These are phyloP conservation scores for Crepidodera aurea DNA, from an alignment of 2,888 invertebrate species.

Conservation along the genomic window DNA sequence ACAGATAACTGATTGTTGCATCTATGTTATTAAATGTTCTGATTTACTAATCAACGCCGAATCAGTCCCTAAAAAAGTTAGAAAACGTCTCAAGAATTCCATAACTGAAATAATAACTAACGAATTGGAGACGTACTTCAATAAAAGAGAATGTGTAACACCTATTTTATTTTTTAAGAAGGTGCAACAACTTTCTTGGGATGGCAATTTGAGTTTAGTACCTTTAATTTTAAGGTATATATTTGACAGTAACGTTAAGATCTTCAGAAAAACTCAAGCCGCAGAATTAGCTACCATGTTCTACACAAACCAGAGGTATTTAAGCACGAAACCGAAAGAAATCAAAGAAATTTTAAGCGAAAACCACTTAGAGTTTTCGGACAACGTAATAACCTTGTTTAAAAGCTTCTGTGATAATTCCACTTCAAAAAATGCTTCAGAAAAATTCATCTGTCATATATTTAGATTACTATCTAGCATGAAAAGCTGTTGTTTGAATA, in stretches of 20 bases:
- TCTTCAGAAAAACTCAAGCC: conserved; percentile 73
- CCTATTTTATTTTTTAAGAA: conserved; percentile 73
- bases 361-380: conserved; percentile 64
- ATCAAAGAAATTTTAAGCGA: conserved; percentile 52
- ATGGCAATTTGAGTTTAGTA: conserved; percentile 69
- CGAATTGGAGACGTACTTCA: conserved; percentile 68
- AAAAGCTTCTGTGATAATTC: conserved; percentile 53
- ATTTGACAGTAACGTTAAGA: conserved; percentile 68
- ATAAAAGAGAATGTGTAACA: conserved; percentile 70
- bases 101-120: conserved; percentile 65
- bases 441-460: conserved; percentile 67
- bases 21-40: conserved; percentile 71
- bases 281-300: conserved; percentile 72
- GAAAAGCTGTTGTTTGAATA: conserved; percentile 58
- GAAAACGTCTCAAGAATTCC: conserved; percentile 56
- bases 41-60: conserved; percentile 62
- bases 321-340: conserved; percentile 55
- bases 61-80: conserved; percentile 57
- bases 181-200: conserved; percentile 72
- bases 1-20: conserved; percentile 70
- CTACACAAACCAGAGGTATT: conserved; percentile 68
- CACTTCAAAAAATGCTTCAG: conserved; percentile 62
- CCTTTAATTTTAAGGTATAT: conserved; percentile 68
- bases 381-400: conserved; percentile 60
- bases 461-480: conserved; percentile 66